Conservation (phyloP, 2,888 invertebrate species). For the Scrobipalpa costella region DNA sequence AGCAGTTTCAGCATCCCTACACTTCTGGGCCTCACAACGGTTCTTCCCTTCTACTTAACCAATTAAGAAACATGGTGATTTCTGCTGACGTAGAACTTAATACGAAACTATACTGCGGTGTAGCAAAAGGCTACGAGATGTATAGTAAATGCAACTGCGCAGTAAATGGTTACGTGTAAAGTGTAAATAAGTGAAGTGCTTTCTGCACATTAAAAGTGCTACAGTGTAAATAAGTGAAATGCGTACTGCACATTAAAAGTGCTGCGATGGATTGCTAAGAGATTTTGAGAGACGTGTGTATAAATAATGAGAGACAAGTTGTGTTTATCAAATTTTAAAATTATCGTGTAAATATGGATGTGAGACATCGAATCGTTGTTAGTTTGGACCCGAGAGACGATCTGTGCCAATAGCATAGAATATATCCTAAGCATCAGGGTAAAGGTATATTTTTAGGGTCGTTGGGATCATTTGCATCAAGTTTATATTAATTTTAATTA, state of each 20-base stretch:
- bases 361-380: conserved; percentile 44
- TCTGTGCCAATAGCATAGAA: conserved; percentile 57
- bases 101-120: not conserved
- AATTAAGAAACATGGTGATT: not conserved
- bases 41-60: conserved; percentile 34
- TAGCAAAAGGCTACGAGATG: not conserved
- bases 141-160: not conserved
- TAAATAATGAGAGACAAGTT: conserved; percentile 30
- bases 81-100: not conserved
- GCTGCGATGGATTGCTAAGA: not conserved
- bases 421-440: conserved; percentile 68
- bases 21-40: not conserved
- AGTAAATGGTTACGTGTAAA: not conserved
- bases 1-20: conserved; percentile 55
- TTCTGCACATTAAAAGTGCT: not conserved
- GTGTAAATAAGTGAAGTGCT: not conserved
- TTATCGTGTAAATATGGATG: conserved; percentile 40
- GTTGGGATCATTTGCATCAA: conserved; percentile 11
- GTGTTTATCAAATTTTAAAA: conserved; percentile 43
- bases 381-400: conserved; percentile 34
- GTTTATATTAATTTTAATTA: not conserved
- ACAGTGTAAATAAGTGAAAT: not conserved
- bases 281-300: not conserved
- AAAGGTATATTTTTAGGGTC: conserved; percentile 35
- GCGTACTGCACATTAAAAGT: not conserved